Base-by-base conservation (phyloP, 1,140 invertebrate species). In the Drosophila watanabei region DNA sequence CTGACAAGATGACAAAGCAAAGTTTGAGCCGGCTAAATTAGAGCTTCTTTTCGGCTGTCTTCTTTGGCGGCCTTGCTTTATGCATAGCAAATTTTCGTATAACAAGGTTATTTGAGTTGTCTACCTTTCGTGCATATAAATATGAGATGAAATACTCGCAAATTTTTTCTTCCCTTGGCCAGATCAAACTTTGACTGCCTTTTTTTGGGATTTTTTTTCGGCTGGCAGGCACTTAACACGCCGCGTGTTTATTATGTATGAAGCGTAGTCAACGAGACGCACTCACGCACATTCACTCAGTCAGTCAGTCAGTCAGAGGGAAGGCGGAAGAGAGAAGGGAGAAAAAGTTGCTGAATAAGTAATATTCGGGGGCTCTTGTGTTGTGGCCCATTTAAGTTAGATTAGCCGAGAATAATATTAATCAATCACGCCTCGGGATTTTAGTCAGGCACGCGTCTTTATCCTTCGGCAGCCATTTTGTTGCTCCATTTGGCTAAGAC, bases 391-490 rank as follows among this genome's bases (percentile, higher is more conserved):
- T 90, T 90, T 90, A 90, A 90, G 86, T 90, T 90, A 90, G 86
- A 90, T 90, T 90, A 90, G 87, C 87, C 87, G 87, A 86, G 87
- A 90, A 90, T 90, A 90, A 90, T 91, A 91, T 90, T 90, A 90
- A 90, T 90, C 86, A 90, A 90, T 90, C 86, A 90, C 86, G 86
- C 87, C 86, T 86, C 82, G 82, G 82, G 82, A 90, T 90, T 90
- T 86, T 60, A 60, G 78, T 64, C 60, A 56, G 59, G 49, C 61
- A 51, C 57, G 65, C 68, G 71, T 62, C 70, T 52, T 60, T 48
- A 64, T 76, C 69, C 32, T 41, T 58, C 68, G 54, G 57, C 68
- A 62, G 78, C 78, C 82, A 86, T 90, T 89, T 89, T 89, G 85
- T 89, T 90, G 85, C 85, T 89, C 86, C 86, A 89, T 89, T 89